Percentiles rank a stretch among this genome's conserved stretches.
These are phyloP conservation scores for Timema cristinae DNA, from an alignment of 2,888 invertebrate species.

Conservation along the genomic window DNA sequence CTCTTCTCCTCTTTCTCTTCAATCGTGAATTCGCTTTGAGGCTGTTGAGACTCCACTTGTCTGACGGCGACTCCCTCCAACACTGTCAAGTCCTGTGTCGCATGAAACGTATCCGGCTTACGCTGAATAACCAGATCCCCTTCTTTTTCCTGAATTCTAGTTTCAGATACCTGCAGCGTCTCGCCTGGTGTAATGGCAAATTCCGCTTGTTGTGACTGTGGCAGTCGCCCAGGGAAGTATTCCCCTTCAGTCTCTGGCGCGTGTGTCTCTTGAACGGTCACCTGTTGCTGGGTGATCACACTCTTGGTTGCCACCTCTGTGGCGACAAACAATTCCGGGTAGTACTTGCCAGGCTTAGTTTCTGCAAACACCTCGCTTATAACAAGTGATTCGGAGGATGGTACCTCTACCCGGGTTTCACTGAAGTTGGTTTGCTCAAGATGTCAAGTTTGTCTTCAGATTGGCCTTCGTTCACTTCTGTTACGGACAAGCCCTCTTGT, in stretches of 20 bases:
- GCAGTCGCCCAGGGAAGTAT: conserved; percentile 55
- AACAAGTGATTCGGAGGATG: conserved; percentile 59
- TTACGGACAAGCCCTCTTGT: conserved; percentile 60
- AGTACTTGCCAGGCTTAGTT: conserved; percentile 71
- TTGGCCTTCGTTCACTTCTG: conserved; percentile 60
- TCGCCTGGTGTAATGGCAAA: conserved; percentile 58
- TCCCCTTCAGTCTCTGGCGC: conserved; percentile 67
- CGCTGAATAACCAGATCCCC: conserved; percentile 49
- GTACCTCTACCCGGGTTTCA: conserved; percentile 60
- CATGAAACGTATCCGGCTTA: conserved; percentile 46
- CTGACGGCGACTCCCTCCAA: conserved; percentile 54
- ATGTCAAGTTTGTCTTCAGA: conserved; percentile 56
- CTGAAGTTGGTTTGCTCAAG: conserved; percentile 47
- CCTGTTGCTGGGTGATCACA: conserved; percentile 61
- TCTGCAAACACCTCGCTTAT: conserved; percentile 65
- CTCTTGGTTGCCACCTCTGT: conserved; percentile 69
- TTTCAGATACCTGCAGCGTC: conserved; percentile 54
- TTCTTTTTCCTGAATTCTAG: conserved; percentile 63
- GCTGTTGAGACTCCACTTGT: conserved; percentile 56
- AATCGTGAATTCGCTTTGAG: conserved; percentile 23
- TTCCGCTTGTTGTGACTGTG: conserved; percentile 58
- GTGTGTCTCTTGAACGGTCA: conserved; percentile 58
- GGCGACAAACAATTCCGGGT: conserved; percentile 73
- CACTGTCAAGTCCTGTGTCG: conserved; percentile 50
- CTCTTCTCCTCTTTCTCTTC: conserved; percentile 47